These are phyloP conservation scores for Agelas oroides DNA, from an alignment of 37 sponge, comb jelly and placozoan genomes.

Conservation along the genomic window DNA sequence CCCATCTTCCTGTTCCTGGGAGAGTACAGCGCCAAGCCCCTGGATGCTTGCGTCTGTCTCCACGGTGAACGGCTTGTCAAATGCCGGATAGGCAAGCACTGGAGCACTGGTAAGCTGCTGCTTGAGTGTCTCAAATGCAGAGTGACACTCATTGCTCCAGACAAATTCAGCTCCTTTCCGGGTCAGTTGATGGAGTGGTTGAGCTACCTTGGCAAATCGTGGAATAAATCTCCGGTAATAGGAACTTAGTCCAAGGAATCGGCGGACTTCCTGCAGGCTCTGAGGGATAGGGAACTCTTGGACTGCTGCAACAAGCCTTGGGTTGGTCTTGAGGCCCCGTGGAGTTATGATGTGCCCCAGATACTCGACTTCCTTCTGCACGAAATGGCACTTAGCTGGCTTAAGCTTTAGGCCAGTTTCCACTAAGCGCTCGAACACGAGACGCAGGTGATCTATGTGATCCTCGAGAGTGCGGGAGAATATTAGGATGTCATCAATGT, in stretches of 20 bases:
- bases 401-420: slow-evolving; percentile 47
- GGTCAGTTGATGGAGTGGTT: slow-evolving; percentile 9
- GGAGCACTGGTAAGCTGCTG: background rate
- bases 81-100: background rate
- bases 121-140: slow-evolving; percentile 17
- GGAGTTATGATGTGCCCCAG: slow-evolving; percentile 18
- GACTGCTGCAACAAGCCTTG: background rate
- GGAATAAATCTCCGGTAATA: slow-evolving; percentile 39
- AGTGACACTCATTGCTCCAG: slow-evolving; percentile 35
- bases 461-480: slow-evolving; percentile 37
- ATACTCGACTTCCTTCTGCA: slow-evolving; percentile 39
- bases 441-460: slow-evolving; percentile 39
- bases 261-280: background rate
- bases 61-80: slow-evolving; percentile 12
- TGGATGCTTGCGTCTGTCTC: too few relatives aligned
- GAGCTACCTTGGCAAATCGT: slow-evolving; percentile 25
- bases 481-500: slow-evolving; percentile 58
- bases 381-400: slow-evolving; percentile 41
- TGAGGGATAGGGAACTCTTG: background rate
- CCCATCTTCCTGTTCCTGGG: too few relatives aligned
- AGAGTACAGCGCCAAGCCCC: slow-evolving; percentile 11
- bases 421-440: background rate
- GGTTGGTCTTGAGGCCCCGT: slow-evolving; percentile 10
- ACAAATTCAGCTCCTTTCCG: background rate
- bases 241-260: slow-evolving; percentile 18